These are phyloP conservation scores for Cladopsammia gracilis DNA, from an alignment of 64 coral and sea anemone species.

Conservation along the genomic window DNA sequence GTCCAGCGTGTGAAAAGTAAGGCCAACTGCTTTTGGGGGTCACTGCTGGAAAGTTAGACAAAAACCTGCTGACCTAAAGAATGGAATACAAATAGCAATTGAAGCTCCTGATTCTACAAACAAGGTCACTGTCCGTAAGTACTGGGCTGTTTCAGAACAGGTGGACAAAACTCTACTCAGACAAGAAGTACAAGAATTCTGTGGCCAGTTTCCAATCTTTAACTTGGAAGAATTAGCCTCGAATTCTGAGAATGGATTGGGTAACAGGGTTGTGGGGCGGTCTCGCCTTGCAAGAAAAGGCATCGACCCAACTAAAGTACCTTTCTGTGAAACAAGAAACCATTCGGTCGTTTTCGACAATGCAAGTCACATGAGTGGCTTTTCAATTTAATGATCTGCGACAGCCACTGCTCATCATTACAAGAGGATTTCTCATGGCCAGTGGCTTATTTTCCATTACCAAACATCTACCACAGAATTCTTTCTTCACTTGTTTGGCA, in stretches of 20 bases:
- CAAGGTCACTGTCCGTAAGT: background rate
- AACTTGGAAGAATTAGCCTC: background rate
- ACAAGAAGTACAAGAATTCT: background rate
- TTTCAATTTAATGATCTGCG: too few relatives aligned
- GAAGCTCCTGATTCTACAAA: background rate
- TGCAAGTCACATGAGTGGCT: too few relatives aligned
- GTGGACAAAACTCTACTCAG: background rate
- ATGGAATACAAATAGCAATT: too few relatives aligned
- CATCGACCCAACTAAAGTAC: too few relatives aligned
- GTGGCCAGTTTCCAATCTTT: constrained; percentile 7
- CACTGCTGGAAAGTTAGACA: too few relatives aligned
- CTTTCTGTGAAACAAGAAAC: too few relatives aligned
- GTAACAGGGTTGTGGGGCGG: background rate
- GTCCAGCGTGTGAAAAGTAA: too few relatives aligned
- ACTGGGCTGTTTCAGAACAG: background rate
- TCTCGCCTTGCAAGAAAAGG: background rate
- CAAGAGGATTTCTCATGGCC: too few relatives aligned
- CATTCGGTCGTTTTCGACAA: too few relatives aligned
- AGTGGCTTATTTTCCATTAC: constrained; percentile 5
- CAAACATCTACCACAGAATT: background rate
- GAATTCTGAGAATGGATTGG: background rate
- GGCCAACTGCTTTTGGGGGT: too few relatives aligned
- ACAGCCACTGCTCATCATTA: too few relatives aligned
- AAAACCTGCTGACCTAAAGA: too few relatives aligned
- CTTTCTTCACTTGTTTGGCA: constrained; percentile 47